Evolutionary conservation across 2,113 vertebrate species (phyloP), one percentile per base, ranked within the genome.

Genomic region (Gymnogyps californianus): DNA sequence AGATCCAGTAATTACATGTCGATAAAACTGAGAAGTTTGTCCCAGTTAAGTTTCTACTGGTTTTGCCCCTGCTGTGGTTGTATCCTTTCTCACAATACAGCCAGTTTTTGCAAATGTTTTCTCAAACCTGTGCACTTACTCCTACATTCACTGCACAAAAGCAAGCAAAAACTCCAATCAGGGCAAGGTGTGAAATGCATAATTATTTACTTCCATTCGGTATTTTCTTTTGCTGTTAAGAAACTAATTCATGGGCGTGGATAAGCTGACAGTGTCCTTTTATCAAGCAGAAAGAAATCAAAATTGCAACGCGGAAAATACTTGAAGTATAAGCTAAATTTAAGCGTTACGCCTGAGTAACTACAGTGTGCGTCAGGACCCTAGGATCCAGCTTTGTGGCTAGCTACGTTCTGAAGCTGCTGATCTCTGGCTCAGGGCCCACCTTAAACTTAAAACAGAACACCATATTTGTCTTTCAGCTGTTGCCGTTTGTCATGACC

Each of bases 381-480:
- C 58, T 6, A 71, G 95, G 92, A 84, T 84, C 70, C 94, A 84
- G 94, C 88, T 90, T 91, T 96, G 96, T 95, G 96, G 95, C 83
- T n/a, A 25, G 84, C 77, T 83, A 65, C 87, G 44, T 95, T 89
- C 54, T 47, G 83, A 95, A 85, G 84, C 96, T 93, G 96, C 89
- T 78, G 83, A 96, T 94, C 93, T 77, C 96, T 98, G 98, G 98
- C 97, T 80, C 58, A 28, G 65, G 42, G 96, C 98, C 96, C 96
- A 95, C 40, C n/a, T 83, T 38, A 32, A 15, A 94, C 93, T 96
- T 94, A 91, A 96, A 94, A 89, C 96, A 96, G 96, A 96, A 77
- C 58, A 91, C 95, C 97, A 38, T 98, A 97, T 98, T 98, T 97
- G 97, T 97, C 97, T 96, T 87, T 97, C 97, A 98, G 98, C 98